Conservation (phyloP, 2,113 vertebrate species). For the Onychorhynchus coronatus region DNA sequence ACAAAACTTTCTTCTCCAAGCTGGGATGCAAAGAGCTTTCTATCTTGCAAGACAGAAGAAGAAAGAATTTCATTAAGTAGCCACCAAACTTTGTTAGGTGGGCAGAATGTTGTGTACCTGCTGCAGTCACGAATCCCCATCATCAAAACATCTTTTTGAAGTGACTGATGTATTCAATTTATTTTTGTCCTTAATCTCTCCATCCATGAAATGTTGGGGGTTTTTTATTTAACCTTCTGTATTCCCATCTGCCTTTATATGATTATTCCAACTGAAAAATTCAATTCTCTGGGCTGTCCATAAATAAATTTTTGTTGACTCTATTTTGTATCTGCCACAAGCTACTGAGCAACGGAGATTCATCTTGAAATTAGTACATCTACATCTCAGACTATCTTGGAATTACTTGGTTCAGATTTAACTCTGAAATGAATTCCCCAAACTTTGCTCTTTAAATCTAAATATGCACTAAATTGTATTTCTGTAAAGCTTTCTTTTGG, state of each 20-base stretch:
- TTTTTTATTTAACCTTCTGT: background rate
- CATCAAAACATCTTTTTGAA: background rate
- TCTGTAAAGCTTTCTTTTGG: background rate
- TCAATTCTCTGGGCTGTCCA: background rate
- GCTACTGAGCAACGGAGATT: background rate
- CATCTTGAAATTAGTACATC: background rate
- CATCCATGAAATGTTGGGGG: background rate
- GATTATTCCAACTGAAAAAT: background rate
- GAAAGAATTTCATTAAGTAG: background rate
- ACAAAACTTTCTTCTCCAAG: background rate
- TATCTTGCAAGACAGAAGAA: background rate
- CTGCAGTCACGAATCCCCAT: background rate
- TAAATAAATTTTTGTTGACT: background rate
- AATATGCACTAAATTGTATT: background rate
- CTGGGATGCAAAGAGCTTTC: background rate
- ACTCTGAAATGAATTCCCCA: background rate
- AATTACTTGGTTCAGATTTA: background rate
- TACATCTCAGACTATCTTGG: background rate
- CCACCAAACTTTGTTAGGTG: background rate
- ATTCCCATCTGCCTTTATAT: background rate
- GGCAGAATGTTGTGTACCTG: background rate
- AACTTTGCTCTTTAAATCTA: background rate
- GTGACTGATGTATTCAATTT: background rate
- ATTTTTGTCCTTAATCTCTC: background rate
- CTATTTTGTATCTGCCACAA: background rate